A percentile compares a stretch with the other conserved stretches of the same genome.
These are phyloP conservation scores for Dynastes grantii DNA, from an alignment of 2,888 invertebrate species.

Conservation along the genomic window DNA sequence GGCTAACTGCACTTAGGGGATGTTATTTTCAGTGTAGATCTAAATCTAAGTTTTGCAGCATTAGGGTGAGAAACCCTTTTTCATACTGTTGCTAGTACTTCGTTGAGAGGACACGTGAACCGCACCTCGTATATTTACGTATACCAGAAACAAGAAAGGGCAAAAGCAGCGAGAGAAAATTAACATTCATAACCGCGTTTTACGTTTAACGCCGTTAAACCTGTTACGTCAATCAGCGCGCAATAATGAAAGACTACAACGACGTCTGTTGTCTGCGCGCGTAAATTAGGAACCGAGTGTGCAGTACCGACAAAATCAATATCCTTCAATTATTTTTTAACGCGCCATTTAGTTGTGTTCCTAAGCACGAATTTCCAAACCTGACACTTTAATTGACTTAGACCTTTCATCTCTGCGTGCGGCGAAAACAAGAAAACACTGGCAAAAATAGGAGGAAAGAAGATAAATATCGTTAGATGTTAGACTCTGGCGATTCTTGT, in stretches of 20 bases:
- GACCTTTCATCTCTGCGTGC: background rate
- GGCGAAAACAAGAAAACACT: no score
- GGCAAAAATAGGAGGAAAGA: no score
- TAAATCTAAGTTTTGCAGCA: no score
- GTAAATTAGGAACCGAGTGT: conserved; percentile 27
- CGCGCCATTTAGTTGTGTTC: conserved; percentile 48
- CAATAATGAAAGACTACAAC: conserved; percentile 14
- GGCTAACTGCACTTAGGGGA: no score
- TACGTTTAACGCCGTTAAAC: background rate
- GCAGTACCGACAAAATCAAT: conserved; percentile 39
- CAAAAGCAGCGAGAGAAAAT: background rate
- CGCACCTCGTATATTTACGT: no score
- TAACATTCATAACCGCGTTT: conserved; percentile 1
- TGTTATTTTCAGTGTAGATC: no score
- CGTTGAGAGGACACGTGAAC: no score
- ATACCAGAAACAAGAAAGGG: no score
- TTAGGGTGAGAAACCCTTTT: no score
- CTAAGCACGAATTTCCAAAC: conserved; percentile 35
- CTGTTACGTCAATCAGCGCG: background rate
- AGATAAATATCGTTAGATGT: no score
- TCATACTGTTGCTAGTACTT: no score
- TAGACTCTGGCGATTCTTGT: no score
- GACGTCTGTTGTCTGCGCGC: background rate
- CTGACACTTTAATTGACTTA: conserved; percentile 49
- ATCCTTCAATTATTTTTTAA: conserved; percentile 49